Evolutionary conservation across 2,888 invertebrate genomes (phyloP), one percentile per base, ranked within the genome.

Genomic region (Hoplodrina ambigua): DNA sequence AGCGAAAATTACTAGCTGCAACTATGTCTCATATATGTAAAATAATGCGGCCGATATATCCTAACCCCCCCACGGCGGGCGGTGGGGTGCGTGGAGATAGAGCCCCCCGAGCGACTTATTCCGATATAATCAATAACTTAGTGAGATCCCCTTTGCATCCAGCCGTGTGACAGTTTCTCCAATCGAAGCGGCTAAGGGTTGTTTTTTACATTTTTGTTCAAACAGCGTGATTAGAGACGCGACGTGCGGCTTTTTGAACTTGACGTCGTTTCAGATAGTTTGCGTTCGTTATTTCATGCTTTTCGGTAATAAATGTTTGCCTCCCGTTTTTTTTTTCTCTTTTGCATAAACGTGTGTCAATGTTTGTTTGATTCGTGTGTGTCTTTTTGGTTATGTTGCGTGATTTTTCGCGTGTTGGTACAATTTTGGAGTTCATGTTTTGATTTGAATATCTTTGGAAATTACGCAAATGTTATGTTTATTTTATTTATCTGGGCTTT

Each of bases 121-220:
- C 94, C 96, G 93, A 96, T 96, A 96, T 96, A 96, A 96, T 96
- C 96, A 96, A 96, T 96, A 96, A 96, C 96, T 95, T 95, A 95
- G 94, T 93, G 91, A 94, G 94, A 96, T 96, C 95, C 96, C 95
- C 95, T 96, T 96, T 95, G 95, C 96, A 95, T 96, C 94, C 94
- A 93, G 89, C 91, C 93, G 91, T 92, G 95, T 95, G 96, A 95
- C 96, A 96, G 94, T 94, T 94, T 90, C 91, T 92, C 90, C 94
- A 92, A 94, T 93, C 94, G 93, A 91, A 91, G 84, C 81, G 81
- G 86, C 91, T 90, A 92, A 93, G 92, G 93, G 84, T 92, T 92
- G 85, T 75, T 93, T 92, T 90, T 86, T 89, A 90, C 89, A 92
- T 90, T 93, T 94, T 92, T 94, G 93, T 94, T 93, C 95, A 95